These are phyloP conservation scores for Epirrhoe tristata DNA, from an alignment of 2,888 invertebrate species.

Conservation along the genomic window DNA sequence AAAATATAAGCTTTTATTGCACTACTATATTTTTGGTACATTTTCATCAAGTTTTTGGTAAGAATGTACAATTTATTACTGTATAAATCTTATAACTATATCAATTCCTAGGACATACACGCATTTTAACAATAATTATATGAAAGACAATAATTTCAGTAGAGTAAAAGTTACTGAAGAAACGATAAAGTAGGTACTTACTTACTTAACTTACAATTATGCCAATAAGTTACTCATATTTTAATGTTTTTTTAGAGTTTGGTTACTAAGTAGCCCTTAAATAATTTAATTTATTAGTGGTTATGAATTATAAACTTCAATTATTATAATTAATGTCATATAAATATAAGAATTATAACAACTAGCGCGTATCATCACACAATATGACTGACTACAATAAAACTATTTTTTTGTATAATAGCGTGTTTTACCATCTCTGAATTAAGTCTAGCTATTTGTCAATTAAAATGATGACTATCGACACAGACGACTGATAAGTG, in stretches of 20 bases:
- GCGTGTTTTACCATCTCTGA: no score
- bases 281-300: not conserved
- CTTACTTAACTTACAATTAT: constrained; percentile 13
- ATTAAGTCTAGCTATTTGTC: no score
- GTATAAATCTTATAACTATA: constrained; percentile 21
- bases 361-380: constrained; percentile 3
- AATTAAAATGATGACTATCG: no score
- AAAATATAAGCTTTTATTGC: not conserved
- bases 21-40: constrained; percentile 30
- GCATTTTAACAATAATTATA: constrained; percentile 24
- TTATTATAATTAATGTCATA: not conserved
- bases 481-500: no score
- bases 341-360: not conserved
- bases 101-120: constrained; percentile 33
- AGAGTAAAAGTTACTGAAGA: constrained; percentile 33
- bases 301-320: not conserved
- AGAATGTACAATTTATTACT: constrained; percentile 24
- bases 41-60: constrained; percentile 27
- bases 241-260: not conserved
- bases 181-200: constrained; percentile 6
- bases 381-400: not conserved
- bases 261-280: constrained; percentile 20
- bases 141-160: constrained; percentile 31
- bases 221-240: not conserved
- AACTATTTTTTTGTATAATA: not conserved